phyloP scores from a whole-genome alignment of 1,140 invertebrate genomes.

The Leptinotarsa lineolata region DNA sequence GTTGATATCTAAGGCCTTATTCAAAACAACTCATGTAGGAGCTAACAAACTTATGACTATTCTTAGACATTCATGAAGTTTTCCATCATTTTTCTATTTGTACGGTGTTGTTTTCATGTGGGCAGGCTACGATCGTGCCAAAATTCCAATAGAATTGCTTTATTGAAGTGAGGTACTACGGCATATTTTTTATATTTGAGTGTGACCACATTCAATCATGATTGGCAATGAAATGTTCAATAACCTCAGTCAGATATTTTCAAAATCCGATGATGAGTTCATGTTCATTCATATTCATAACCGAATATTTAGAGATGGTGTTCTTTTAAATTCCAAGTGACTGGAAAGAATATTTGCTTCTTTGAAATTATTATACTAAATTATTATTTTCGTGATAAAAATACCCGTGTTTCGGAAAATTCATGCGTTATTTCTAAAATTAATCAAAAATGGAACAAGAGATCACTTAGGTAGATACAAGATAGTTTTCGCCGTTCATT shows the following conservation, averaged over 20 bases:
- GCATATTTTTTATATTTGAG: not conserved
- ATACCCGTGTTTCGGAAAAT: too few relatives aligned
- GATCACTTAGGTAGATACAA: too few relatives aligned
- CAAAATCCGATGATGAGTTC: too few relatives aligned
- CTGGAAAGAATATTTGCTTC: too few relatives aligned
- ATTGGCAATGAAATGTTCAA: conserved; percentile 8
- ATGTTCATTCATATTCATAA: too few relatives aligned
- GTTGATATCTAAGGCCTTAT: not conserved
- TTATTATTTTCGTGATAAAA: too few relatives aligned
- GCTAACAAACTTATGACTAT: not conserved
- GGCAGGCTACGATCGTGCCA: not conserved
- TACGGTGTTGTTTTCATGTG: not conserved
- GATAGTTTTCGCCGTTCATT: too few relatives aligned
- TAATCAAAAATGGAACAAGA: too few relatives aligned
- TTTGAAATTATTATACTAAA: too few relatives aligned
- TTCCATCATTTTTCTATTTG: not conserved
- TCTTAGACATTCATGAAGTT: not conserved
- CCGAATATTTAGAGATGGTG: too few relatives aligned
- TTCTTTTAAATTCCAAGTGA: too few relatives aligned
- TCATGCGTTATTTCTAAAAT: too few relatives aligned
- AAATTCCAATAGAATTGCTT: conserved; percentile 5
- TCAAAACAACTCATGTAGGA: not conserved
- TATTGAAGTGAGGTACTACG: not conserved
- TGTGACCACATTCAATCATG: not conserved
- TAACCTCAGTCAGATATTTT: not conserved